Base-by-base conservation (phyloP, 2,113 vertebrate genomes). In the Chlamydotis undulata region DNA sequence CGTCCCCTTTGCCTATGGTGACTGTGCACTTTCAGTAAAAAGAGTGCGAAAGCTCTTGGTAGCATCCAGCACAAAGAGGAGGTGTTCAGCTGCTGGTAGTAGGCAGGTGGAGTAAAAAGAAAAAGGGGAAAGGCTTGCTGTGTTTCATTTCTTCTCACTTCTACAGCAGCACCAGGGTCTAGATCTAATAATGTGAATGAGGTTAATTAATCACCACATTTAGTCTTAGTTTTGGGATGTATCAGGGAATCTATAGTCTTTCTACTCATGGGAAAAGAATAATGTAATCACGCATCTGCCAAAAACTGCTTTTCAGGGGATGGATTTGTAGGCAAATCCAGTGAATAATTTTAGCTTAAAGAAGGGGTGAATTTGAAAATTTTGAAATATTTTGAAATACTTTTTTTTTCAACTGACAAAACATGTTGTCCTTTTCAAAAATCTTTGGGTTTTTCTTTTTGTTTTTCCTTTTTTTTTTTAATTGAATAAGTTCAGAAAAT, bases 141-240 rank as follows among this genome's bases (percentile, higher is more conserved):
- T 22, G 14, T 29, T 69, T 52, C 22, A 22, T 4, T 5, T 74
- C 15, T 73, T 56, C 14, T 7, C 2, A 8, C 4, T 29, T 14
- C 19, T n/a, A 5, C 5, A 25, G 4, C 0, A 3, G 18, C 25
- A 56, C 14, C 25, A 55, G 21, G 7, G 9, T 68, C 6, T 33
- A 29, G n/a, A 21, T 41, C 7, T 39, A 56, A 78, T 70, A 52
- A 43, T 49, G 25, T 37, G 55, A 52, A 59, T 10, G 3, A 6
- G 60, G 24, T 16, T 69, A 65, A 75, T 22, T 47, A 31, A 39
- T 43, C 33, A n/a, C 8, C 39, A 47, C 9, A 31, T 33, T 37
- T 63, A 26, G 17, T 37, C 4, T 21, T 50, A 21, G 9, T 37
- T 76, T 78, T 24, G 6, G 21, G 14, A 10, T 82, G 11, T 24